Percentiles rank a stretch among this genome's conserved stretches.
These are phyloP conservation scores for Rutpela maculata DNA, from an alignment of 2,888 invertebrate species.

Conservation along the genomic window DNA sequence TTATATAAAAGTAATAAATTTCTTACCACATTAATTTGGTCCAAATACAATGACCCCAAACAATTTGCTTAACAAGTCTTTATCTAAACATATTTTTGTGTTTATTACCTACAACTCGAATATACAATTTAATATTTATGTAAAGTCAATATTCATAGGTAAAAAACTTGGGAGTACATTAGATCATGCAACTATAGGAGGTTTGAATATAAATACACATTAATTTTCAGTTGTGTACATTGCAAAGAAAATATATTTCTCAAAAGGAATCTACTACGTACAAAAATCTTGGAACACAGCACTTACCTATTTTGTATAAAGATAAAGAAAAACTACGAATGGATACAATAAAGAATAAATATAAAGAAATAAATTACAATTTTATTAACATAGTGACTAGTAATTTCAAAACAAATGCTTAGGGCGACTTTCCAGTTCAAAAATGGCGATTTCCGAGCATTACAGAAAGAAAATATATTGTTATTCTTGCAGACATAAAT, in stretches of 20 bases:
- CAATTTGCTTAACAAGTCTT: background rate
- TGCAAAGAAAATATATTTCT: background rate
- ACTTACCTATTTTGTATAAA: slow-evolving; percentile 22
- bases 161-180: slow-evolving; percentile 25
- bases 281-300: slow-evolving; percentile 28
- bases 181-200: slow-evolving; percentile 20
- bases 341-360: slow-evolving; percentile 25
- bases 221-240: slow-evolving; percentile 22
- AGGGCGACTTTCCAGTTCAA: background rate
- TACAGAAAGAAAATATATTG: no score
- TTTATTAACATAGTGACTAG: slow-evolving; percentile 42
- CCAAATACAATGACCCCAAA: slow-evolving; percentile 47
- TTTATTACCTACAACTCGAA: slow-evolving; percentile 16
- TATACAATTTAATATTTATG: slow-evolving; percentile 12
- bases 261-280: background rate
- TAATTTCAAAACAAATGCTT: slow-evolving; percentile 35
- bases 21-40: slow-evolving; percentile 56
- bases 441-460: background rate
- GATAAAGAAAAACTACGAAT: slow-evolving; percentile 12
- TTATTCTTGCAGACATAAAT: no score
- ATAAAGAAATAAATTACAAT: slow-evolving; percentile 39
- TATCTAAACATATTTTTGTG: background rate
- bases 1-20: slow-evolving; percentile 52
- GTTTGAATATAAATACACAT: slow-evolving; percentile 5
- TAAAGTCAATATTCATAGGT: slow-evolving; percentile 1